Evolutionary conservation across 2,888 invertebrate species (phyloP).

Genomic region (Kuschelorhynchus macadamiae): DNA sequence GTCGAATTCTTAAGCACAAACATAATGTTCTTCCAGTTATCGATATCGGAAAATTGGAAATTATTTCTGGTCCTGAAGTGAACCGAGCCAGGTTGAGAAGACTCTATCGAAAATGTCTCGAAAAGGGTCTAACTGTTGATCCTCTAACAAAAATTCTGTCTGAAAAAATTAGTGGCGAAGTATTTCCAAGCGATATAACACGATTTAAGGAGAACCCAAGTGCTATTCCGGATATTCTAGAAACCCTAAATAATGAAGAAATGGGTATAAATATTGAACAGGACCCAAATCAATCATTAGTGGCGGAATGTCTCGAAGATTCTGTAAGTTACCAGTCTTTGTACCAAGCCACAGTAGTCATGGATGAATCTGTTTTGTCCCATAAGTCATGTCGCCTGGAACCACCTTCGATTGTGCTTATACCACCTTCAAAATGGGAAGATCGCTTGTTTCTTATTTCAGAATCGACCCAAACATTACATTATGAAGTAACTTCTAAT

Average conservation of each 20-base stretch:
- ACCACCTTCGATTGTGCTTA: slow-evolving; percentile 56
- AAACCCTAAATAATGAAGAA: slow-evolving; percentile 61
- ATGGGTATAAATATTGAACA: slow-evolving; percentile 65
- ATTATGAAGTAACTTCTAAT: slow-evolving; percentile 50
- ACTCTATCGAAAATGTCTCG: slow-evolving; percentile 57
- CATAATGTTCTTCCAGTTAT: slow-evolving; percentile 54
- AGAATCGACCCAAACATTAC: slow-evolving; percentile 42
- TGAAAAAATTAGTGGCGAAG: slow-evolving; percentile 60
- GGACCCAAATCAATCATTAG: slow-evolving; percentile 63
- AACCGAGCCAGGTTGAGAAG: slow-evolving; percentile 63
- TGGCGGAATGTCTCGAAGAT: slow-evolving; percentile 62
- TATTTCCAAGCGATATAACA: slow-evolving; percentile 60
- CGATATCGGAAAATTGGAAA: slow-evolving; percentile 63
- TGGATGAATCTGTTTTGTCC: slow-evolving; percentile 44
- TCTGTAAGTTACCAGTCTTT: slow-evolving; percentile 63
- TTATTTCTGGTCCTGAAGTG: slow-evolving; percentile 64
- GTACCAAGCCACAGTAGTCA: slow-evolving; percentile 52
- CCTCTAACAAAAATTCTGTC: slow-evolving; percentile 55
- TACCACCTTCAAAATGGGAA: slow-evolving; percentile 55
- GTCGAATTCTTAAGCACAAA: slow-evolving; percentile 57
- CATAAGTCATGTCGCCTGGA: slow-evolving; percentile 53
- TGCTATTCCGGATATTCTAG: slow-evolving; percentile 59
- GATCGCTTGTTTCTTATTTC: slow-evolving; percentile 57
- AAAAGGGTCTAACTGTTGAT: slow-evolving; percentile 55
- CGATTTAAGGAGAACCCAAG: slow-evolving; percentile 60